Evolutionary conservation across 2,888 invertebrate species (phyloP), one percentile per base, ranked within the genome.

Genomic region (Cosmopolites sordidus): DNA sequence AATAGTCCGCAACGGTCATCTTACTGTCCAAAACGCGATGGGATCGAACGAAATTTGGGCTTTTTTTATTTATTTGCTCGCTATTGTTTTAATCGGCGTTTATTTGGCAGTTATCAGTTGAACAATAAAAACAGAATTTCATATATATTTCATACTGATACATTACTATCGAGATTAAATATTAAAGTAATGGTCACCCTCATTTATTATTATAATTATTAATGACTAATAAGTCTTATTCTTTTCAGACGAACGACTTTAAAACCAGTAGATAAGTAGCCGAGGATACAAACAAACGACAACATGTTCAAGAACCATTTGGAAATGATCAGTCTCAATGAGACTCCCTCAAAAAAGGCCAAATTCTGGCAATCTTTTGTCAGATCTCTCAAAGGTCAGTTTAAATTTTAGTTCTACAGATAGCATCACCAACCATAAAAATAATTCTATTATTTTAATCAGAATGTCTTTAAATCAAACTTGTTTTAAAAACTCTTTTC

Each of bases 311-410:
- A 87, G 81, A 88, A 79, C 78, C 92, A 92, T 80, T 85, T 92
- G 79, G 91, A 91, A 80, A 91, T 92, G 89, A 92, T 92, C 76
- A 89, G 91, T 79, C 86, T 91, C 79, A 91, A 92, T 76, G 92
- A 92, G 81, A 84, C 87, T 75, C 85, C 90, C 74, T 87, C 89
- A 79, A 90, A 89, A 81, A 92, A 92, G 80, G 92, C 92, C 75
- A 92, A 85, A 80, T 92, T 92, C 79, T 92, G 92, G 92, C 91
- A 91, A 78, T 90, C 91, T 73, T 92, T 88, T 77, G 89, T 92
- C 76, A 85, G 92, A 77, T 92, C 92, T 78, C 82, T 92, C 66
- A 92, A 92, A 84, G 92, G 92, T 92, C 49, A 60, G 57, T 40
- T 22, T 8, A n/a, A n/a, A n/a, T n/a, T n/a, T n/a, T n/a, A n/a